Evolutionary conservation across 2,113 vertebrate species (phyloP).

Genomic region (Cyprinodon brontotheroides): DNA sequence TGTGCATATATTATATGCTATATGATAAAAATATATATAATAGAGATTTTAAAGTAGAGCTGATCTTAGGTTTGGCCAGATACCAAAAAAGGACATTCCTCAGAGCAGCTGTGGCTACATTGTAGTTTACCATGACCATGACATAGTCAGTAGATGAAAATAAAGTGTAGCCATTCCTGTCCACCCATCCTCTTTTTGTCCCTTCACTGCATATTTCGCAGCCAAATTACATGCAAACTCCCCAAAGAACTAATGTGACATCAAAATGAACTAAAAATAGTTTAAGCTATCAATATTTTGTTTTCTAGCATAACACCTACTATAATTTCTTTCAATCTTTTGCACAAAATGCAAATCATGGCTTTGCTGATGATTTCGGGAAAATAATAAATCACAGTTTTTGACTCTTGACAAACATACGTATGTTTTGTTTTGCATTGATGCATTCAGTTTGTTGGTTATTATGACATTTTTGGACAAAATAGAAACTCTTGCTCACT

Average conservation of each 20-base stretch:
- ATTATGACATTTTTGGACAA: constrained; percentile 30
- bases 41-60: no score
- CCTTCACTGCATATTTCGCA: no score
- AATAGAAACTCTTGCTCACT: constrained; percentile 44
- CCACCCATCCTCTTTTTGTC: no score
- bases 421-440: not conserved
- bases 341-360: not conserved
- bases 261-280: not conserved
- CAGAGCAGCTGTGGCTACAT: no score
- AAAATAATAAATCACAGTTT: constrained; percentile 3
- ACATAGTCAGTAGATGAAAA: no score
- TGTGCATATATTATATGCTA: no score
- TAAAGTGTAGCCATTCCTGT: no score
- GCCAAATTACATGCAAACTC: no score
- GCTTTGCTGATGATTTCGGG: not conserved
- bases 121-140: no score
- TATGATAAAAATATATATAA: no score
- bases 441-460: constrained; percentile 23
- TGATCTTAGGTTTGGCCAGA: no score
- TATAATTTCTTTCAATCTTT: not conserved
- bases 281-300: not conserved
- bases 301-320: not conserved
- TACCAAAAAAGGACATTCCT: no score
- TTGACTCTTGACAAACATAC: not conserved
- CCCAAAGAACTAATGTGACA: not conserved